Evolutionary conservation across 1,140 invertebrate genomes (phyloP), one percentile per base, ranked within the genome.

Genomic region (Papilio polytes): DNA sequence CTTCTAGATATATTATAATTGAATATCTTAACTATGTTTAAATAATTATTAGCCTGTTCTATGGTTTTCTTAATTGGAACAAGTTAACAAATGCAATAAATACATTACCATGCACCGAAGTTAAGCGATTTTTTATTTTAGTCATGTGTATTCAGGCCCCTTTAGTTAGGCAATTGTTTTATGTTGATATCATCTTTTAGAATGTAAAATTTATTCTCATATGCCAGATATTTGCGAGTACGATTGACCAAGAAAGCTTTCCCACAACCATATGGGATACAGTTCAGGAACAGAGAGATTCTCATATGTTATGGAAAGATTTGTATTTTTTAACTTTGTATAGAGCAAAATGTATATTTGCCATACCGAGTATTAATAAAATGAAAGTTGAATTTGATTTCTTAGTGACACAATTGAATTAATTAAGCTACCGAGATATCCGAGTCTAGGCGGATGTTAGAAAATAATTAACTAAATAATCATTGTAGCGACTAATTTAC

Each of bases 401-500:
- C 26, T 70, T 70, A 26, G 63, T 31, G 26, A 36, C 63, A 70
- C 63, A 70, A 70, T 36, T 36, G 63, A 70, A 70, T 70, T 66
- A 10, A 31, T 66, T 70, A 26, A 70, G 26, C 63, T 70, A 70
- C 63, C 26, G 4, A 66, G 6, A 31, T 15, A 70, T 70, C 31
- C 63, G 13, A 70, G 26, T 31, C 63, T 31, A 70, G 26, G 63
- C 63, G 63, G 63, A 70, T 70, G 63, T 70, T 70, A 70, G 63
- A 36, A 70, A 70, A 70, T 70, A 70, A 70, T 70, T 70, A 70
- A 31, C 63, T 70, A 70, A 70, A 70, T 70, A 70, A 15, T 70
- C 26, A 70, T 70, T 63, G 74, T 77, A 48, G 46, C 26, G 56
- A n/a, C 46, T 80, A 81, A 80, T 78, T 78, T 59, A 80, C 84